Evolutionary conservation across 1,140 invertebrate species (phyloP), one percentile per base, ranked within the genome.

Genomic region (Artemia franciscana): DNA sequence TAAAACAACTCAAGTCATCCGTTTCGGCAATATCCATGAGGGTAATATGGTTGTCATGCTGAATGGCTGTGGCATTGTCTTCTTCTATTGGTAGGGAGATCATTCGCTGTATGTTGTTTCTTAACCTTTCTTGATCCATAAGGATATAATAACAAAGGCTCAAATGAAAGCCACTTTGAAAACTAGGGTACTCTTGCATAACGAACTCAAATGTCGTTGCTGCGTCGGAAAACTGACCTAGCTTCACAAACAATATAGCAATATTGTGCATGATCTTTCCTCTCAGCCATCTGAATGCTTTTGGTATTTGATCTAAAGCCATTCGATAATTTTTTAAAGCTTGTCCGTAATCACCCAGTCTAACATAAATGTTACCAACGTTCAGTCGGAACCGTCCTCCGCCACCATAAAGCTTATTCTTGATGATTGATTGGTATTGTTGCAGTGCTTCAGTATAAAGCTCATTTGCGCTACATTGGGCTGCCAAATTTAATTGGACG

Each of bases 231-330:
- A 91, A 93, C 71, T 95, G 91, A 5, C 88, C 90, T 84, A 98
- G 88, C 71, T 88, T 86, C 0, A 98, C 85, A 72, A 97, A 88
- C 7, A 95, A 78, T 63, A 97, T 82, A 0, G 91, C 95, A 71
- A 98, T 98, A 69, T 99, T 99, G 73, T 97, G 91, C 83, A 94
- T 94, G 60, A 98, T 93, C 76, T 94, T 95, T 65, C 93, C 85
- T 69, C 90, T 86, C 64, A 89, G 73, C 74, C 91, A 85, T 71
- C 91, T 94, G 69, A 95, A 87, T 24, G 84, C 86, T 30, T 87
- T 86, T 1, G 89, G 87, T 5, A 94, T 86, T 74, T 94, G 92
- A 75, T 98, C 93, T 51, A 96, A 76, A 9, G 92, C 91, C 91
- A 95, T 96, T 68, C 90, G 79, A 71, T 96, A 97, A 78, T 95